These are phyloP conservation scores for Pyrrhosoma nymphula DNA, from an alignment of 2,888 invertebrate species.

Conservation along the genomic window DNA sequence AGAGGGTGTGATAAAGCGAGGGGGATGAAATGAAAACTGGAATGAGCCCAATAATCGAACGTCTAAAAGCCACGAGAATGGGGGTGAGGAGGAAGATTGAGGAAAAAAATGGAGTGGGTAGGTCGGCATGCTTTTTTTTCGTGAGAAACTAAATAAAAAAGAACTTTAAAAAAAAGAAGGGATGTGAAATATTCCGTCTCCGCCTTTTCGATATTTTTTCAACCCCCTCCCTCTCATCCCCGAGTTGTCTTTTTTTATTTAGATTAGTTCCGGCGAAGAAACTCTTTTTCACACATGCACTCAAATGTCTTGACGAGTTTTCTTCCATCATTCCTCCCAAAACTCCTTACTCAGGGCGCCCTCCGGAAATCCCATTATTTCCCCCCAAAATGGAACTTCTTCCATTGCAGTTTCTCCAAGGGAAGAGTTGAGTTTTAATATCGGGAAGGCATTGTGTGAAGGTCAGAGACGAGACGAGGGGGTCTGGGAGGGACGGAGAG, in stretches of 20 bases:
- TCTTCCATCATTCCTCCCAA: neutral
- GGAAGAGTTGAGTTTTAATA: conserved; percentile 26
- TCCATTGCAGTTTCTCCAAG: neutral
- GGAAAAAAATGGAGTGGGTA: neutral
- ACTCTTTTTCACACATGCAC: conserved; percentile 19
- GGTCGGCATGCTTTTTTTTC: neutral
- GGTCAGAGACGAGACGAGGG: neutral
- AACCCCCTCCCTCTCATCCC: neutral
- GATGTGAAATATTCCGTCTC: neutral
- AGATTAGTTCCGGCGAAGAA: conserved; percentile 31
- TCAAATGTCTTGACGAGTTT: neutral
- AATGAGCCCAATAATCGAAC: neutral
- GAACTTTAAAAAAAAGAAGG: neutral
- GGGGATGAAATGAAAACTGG: neutral
- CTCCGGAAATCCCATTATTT: neutral
- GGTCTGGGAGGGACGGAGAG: neutral
- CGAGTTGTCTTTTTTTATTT: neutral
- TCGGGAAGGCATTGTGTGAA: conserved; percentile 10
- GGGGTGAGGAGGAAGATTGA: neutral
- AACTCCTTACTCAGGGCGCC: neutral
- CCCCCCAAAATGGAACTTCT: conserved; percentile 9
- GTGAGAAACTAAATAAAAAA: neutral
- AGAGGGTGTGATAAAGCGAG: neutral
- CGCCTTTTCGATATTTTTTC: neutral
- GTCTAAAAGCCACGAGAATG: neutral